A percentile compares a stretch with the other conserved stretches of the same genome.
These are phyloP conservation scores for Halcyon senegalensis DNA, from an alignment of 2,113 vertebrate species.

Conservation along the genomic window DNA sequence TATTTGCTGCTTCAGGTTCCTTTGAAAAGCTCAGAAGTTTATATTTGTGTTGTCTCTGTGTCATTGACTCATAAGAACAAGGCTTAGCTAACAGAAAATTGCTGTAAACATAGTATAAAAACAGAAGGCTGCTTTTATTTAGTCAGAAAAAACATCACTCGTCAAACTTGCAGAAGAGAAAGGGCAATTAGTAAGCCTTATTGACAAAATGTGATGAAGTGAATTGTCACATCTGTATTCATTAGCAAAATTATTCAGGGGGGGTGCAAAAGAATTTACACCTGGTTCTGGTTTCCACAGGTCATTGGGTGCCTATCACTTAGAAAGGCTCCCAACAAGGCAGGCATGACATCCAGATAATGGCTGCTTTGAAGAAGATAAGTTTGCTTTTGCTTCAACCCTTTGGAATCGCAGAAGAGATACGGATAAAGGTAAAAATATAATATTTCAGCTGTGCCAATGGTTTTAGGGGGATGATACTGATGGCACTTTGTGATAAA, in stretches of 20 bases:
- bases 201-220: not conserved
- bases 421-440: slow-evolving; percentile 10
- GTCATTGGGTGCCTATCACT: not conserved
- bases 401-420: not conserved
- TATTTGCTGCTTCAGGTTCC: not conserved
- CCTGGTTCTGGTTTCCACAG: slow-evolving; percentile 14
- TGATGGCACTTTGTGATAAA: not conserved
- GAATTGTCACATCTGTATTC: not conserved
- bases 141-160: not conserved
- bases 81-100: not conserved
- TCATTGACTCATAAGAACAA: not conserved
- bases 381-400: not conserved
- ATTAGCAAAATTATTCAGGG: not conserved
- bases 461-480: not conserved
- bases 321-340: not conserved
- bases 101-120: not conserved
- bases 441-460: not conserved
- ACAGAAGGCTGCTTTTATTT: not conserved
- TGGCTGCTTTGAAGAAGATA: not conserved
- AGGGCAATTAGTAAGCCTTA: not conserved
- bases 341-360: not conserved
- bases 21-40: not conserved
- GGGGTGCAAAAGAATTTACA: not conserved
- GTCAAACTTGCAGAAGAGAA: not conserved
- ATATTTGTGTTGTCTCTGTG: not conserved